Conservation (phyloP, 2,113 vertebrate genomes). For the Mustela lutreola region DNA sequence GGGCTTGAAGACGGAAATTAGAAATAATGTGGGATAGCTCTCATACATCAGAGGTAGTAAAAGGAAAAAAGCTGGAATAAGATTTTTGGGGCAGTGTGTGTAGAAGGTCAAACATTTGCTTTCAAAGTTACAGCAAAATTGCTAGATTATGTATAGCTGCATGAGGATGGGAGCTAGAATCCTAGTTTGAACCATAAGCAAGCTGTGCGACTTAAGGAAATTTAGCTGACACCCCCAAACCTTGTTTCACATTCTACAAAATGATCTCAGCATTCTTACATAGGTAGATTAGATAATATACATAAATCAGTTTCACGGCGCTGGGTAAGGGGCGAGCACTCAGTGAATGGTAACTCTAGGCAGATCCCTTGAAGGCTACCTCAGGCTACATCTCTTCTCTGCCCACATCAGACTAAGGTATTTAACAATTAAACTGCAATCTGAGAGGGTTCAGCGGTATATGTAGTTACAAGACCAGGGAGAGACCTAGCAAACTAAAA, state of each 20-base stretch:
- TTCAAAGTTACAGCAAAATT: not conserved
- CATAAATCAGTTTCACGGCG: not conserved
- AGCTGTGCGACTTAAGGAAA: not conserved
- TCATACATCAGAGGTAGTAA: not conserved
- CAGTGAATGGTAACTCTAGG: not conserved
- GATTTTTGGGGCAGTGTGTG: no score
- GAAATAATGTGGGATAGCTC: not conserved
- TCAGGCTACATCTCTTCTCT: not conserved
- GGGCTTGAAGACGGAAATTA: not conserved
- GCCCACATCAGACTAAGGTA: not conserved
- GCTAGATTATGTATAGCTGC: not conserved
- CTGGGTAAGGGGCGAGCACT: not conserved
- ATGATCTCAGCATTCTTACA: not conserved
- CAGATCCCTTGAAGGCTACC: not conserved
- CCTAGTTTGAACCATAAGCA: not conserved
- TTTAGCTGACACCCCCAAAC: not conserved
- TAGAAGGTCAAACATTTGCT: not conserved
- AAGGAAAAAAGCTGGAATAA: not conserved
- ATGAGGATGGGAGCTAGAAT: not conserved
- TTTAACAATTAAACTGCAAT: not conserved
- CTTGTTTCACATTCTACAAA: not conserved
- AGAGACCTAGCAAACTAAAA: not conserved
- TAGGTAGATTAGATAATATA: not conserved
- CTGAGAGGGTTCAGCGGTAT: not conserved
- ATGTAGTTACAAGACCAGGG: not conserved